These are phyloP conservation scores for Smittia sp. DNA, from an alignment of 2,888 invertebrate genomes.

Conservation along the genomic window DNA sequence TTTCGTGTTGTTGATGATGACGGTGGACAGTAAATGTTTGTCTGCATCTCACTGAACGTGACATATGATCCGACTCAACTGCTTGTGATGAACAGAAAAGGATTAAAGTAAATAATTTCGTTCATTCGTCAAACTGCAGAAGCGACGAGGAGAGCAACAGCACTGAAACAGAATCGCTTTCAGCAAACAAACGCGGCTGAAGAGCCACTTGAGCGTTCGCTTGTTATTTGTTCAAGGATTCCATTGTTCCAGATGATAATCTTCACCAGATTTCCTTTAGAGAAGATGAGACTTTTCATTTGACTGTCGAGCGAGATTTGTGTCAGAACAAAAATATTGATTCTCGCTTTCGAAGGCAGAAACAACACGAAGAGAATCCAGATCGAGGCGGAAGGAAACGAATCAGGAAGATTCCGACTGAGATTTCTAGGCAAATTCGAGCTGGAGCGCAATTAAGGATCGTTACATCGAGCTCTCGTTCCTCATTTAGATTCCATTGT, in stretches of 20 bases:
- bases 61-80: constrained; percentile 14
- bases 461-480: too few species aligned
- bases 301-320: background rate
- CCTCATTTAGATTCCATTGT: too few species aligned
- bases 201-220: background rate
- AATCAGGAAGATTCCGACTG: too few species aligned
- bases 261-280: background rate
- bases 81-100: background rate
- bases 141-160: background rate
- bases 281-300: background rate
- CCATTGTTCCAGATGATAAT: background rate
- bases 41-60: constrained; percentile 4
- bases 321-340: background rate
- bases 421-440: too few species aligned
- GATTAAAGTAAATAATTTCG: constrained; percentile 15
- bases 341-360: background rate
- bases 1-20: background rate
- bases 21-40: constrained; percentile 18
- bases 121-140: constrained; percentile 19
- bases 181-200: background rate
- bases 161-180: constrained; percentile 7
- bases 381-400: too few species aligned
- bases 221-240: background rate
- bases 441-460: too few species aligned
- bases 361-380: too few species aligned